Conservation (phyloP, 2,888 invertebrate species). For the Quadroppia sp. region DNA sequence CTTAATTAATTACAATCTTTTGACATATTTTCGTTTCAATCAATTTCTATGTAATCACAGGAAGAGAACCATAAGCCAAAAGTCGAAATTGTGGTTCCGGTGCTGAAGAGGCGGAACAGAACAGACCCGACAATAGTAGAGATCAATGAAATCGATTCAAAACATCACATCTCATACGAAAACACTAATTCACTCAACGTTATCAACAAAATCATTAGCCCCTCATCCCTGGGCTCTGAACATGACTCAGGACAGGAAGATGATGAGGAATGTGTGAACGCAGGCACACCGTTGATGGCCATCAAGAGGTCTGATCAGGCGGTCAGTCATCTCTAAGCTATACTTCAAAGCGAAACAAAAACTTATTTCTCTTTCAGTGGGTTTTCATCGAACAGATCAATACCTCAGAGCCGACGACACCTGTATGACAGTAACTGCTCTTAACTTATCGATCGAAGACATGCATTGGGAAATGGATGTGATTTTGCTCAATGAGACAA, state of each 20-base stretch:
- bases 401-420: conserved; percentile 34
- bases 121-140: neutral
- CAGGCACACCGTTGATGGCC: conserved; percentile 4
- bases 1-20: neutral
- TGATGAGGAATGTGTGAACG: conserved; percentile 5
- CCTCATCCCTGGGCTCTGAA: conserved; percentile 8
- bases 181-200: conserved; percentile 4
- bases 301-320: conserved; percentile 9
- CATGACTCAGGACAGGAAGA: conserved; percentile 33
- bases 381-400: conserved; percentile 32
- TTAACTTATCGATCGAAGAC: neutral
- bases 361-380: neutral
- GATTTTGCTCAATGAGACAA: conserved; percentile 4
- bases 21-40: neutral
- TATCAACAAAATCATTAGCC: conserved; percentile 23
- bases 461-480: neutral
- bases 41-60: neutral
- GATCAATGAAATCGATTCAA: conserved; percentile 3
- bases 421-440: neutral
- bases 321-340: neutral
- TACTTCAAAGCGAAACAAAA: neutral
- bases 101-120: conserved; percentile 17
- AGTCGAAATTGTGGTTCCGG: conserved; percentile 30
- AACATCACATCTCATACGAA: neutral
- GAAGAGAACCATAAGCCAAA: conserved; percentile 28